These are phyloP conservation scores for Zonotrichia leucophrys DNA, from an alignment of 2,113 vertebrate genomes.

Conservation along the genomic window DNA sequence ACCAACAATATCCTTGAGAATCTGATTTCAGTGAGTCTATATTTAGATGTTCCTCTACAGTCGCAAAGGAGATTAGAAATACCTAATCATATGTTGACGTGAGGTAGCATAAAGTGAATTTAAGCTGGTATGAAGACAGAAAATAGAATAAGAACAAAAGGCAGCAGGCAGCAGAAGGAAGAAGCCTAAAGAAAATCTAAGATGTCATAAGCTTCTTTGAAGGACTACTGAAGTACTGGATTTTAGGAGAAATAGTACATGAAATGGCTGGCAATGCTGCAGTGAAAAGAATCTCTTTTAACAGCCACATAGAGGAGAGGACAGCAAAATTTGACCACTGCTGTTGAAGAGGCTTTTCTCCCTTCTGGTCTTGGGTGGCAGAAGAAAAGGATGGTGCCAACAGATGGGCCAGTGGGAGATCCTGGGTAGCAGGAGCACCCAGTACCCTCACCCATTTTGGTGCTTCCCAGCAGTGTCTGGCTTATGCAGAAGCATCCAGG, in stretches of 20 bases:
- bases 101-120: not conserved
- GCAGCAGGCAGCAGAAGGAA: not conserved
- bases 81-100: not conserved
- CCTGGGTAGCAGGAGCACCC: not conserved
- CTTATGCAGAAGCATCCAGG: rapidly evolving
- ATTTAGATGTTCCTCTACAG: not conserved
- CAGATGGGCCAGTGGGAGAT: rapidly evolving
- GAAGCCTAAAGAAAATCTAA: not conserved
- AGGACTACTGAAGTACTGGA: not conserved
- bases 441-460: rapidly evolving
- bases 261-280: not conserved
- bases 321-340: not conserved
- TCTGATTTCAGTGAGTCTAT: not conserved
- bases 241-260: not conserved
- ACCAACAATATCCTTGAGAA: not conserved
- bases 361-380: not conserved
- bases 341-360: not conserved
- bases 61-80: not conserved
- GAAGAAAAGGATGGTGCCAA: not conserved
- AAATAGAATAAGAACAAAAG: not conserved
- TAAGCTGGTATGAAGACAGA: not conserved
- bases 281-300: not conserved
- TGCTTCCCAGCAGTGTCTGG: not conserved
- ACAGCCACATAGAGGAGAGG: not conserved
- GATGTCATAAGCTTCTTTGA: not conserved